Base-by-base conservation (phyloP, 2,113 vertebrate species). In the Hystrix cristata region DNA sequence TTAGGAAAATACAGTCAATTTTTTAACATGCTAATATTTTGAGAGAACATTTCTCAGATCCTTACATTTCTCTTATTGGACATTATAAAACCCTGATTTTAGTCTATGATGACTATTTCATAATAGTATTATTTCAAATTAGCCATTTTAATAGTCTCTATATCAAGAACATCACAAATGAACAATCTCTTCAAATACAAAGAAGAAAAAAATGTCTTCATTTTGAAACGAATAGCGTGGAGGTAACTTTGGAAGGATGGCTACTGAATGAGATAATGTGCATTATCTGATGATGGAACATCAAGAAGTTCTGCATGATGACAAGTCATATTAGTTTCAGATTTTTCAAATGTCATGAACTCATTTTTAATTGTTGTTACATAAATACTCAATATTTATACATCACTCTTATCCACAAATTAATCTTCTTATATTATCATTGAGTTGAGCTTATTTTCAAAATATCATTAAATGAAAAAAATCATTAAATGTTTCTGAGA, bases 71-170 rank as follows among this genome's bases (percentile, higher is more conserved):
- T 29, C 3, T 90, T 92, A 10, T 53, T 72, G 92, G 82, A 46
- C 90, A 91, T 90, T 91, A 16, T 81, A 71, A 76, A 19, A 91
- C 51, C 46, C 46, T 97, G 43, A 88, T 81, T 76, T 88, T 96
- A 98, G 95, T 90, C 27, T 96, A 7, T n/a, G 46, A 13, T 98
- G 94, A 97, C 64, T 96, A 82, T 90, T 97, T 86, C 81, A 81
- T 91, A 87, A 16, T 60, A 90, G 18, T 76, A 79, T 89, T 95
- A 65, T 86, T 97, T 89, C 87, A 96, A 95, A 95, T 62, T 97
- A 51, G 19, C 53, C 88, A 91, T 97, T 98, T 97, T 96, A 97
- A 97, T 97, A 65, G 62, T 95, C 38, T 29, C 97, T 67, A 95
- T 62, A 97, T 94, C 53, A 97, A 78, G 48, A 94, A 15, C 13